These are phyloP conservation scores for Loris lydekkerianus DNA, from an alignment of 2,797 vertebrate species.

Conservation along the genomic window DNA sequence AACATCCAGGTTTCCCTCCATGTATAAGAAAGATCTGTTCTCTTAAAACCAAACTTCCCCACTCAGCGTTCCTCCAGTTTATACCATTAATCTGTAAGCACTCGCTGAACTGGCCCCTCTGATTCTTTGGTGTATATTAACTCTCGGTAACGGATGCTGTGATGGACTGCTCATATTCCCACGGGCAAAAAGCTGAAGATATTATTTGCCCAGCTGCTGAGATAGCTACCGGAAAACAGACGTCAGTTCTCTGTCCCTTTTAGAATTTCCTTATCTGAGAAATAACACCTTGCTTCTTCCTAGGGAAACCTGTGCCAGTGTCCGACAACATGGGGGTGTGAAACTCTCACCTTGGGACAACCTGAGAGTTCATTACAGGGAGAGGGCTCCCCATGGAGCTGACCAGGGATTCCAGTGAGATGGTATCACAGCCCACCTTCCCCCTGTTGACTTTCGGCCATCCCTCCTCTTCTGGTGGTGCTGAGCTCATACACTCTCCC, in stretches of 20 bases:
- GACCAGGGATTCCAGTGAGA: neutral
- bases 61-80: neutral
- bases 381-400: neutral
- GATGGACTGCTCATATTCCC: neutral
- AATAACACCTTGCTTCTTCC: neutral
- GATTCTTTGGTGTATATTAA: constrained; percentile 3
- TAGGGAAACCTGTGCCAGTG: neutral
- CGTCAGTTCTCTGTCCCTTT: neutral
- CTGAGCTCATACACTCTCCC: neutral
- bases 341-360: neutral
- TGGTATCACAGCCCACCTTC: neutral
- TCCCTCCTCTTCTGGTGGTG: neutral
- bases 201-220: neutral
- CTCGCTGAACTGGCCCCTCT: neutral
- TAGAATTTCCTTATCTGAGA: neutral
- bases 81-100: neutral
- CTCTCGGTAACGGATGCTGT: neutral
- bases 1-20: neutral
- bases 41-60: neutral
- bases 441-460: neutral
- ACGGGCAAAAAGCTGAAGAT: constrained; percentile 13
- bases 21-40: neutral
- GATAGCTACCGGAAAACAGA: neutral
- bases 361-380: neutral
- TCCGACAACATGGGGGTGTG: neutral